phyloP scores from a whole-genome alignment of 2,797 vertebrate species.

The Protonibea diacanthus region DNA sequence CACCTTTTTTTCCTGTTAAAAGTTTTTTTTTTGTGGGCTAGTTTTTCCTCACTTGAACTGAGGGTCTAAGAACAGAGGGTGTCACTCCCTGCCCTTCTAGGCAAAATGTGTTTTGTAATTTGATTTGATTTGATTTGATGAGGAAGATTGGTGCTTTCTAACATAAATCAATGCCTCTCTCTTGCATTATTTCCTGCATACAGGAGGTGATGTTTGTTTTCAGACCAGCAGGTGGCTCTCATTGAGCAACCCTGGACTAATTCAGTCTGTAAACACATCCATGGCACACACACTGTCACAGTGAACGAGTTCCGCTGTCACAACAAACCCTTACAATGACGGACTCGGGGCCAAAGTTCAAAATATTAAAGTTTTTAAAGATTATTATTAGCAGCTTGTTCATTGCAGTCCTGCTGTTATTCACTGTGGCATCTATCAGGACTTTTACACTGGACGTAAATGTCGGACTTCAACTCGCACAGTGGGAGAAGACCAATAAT shows the following conservation, averaged over 20 bases:
- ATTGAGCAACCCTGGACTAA: accelerated
- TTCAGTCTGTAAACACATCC: not conserved
- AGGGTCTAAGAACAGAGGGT: no score
- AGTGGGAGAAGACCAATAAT: constrained; percentile 78
- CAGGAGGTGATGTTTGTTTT: accelerated
- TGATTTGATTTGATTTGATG: not conserved
- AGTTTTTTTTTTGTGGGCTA: no score
- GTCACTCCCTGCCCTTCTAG: no score
- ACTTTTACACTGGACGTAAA: constrained; percentile 82
- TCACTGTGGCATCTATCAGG: constrained; percentile 68
- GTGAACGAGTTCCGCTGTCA: constrained; percentile 12
- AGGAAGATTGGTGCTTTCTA: not conserved
- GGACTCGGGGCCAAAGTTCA: constrained; percentile 33
- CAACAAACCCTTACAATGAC: constrained; percentile 57
- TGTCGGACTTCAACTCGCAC: constrained; percentile 77
- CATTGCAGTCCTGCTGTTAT: constrained; percentile 45
- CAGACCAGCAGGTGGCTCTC: constrained; percentile 49
- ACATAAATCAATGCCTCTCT: no score
- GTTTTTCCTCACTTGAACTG: no score
- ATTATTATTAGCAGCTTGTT: constrained; percentile 49
- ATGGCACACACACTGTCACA: no score
- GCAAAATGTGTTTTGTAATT: no score
- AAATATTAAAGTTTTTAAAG: constrained; percentile 61
- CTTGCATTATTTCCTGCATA: no score
- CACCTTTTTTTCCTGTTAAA: no score